Percentiles rank a stretch among this genome's conserved stretches.
Conservation (phyloP, 2,888 invertebrate species). For the Drosophila borealis region DNA sequence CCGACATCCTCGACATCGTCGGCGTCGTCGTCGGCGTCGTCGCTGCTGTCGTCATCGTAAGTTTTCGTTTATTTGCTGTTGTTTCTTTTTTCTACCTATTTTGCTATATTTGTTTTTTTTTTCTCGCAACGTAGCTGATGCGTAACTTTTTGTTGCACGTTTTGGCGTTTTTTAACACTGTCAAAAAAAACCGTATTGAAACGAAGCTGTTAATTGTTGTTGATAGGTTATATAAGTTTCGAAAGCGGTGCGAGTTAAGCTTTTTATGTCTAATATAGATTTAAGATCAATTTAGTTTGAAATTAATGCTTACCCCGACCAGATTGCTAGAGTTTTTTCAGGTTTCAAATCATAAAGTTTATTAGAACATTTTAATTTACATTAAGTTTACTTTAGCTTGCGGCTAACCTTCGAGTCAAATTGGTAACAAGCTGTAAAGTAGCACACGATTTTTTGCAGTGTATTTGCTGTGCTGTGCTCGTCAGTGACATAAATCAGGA, state of each 20-base stretch:
- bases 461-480: constrained; percentile 39
- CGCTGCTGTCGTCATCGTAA: constrained; percentile 59
- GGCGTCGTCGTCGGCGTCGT: constrained; percentile 36
- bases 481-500: constrained; percentile 75
- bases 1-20: constrained; percentile 54
- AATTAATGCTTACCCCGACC: too few relatives aligned
- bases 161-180: constrained; percentile 32
- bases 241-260: too few relatives aligned
- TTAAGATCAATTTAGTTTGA: too few relatives aligned
- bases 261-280: too few relatives aligned
- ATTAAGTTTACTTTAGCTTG: too few relatives aligned
- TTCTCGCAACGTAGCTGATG: constrained; percentile 20
- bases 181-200: not conserved
- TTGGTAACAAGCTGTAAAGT: not conserved
- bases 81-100: constrained; percentile 21
- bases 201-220: too few relatives aligned
- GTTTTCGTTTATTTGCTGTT: constrained; percentile 49
- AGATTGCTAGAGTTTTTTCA: too few relatives aligned
- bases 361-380: too few relatives aligned
- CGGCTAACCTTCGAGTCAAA: not conserved
- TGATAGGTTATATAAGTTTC: too few relatives aligned
- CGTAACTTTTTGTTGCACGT: constrained; percentile 10
- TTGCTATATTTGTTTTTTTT: constrained; percentile 17
- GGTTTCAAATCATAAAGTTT: too few relatives aligned
- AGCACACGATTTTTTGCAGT: constrained; percentile 19